Evolutionary conservation across 2,797 vertebrate species (phyloP).

Genomic region (Hydrocynus forskahlii): DNA sequence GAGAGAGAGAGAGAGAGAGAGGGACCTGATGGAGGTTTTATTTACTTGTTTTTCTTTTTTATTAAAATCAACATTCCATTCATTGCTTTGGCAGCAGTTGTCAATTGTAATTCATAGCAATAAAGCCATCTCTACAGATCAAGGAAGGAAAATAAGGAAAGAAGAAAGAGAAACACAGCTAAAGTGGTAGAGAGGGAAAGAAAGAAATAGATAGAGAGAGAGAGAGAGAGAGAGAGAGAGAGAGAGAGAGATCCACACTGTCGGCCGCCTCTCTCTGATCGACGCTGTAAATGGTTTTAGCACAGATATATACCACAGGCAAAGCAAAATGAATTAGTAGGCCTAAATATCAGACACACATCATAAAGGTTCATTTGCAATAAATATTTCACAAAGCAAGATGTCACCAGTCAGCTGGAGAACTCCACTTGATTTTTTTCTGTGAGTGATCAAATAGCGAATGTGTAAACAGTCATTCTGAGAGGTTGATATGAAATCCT

Average conservation of each 20-base stretch:
- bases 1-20: background rate
- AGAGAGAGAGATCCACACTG: background rate
- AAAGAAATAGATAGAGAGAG: background rate
- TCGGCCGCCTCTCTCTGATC: too few relatives aligned
- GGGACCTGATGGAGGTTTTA: background rate
- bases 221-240: background rate
- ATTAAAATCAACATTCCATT: background rate
- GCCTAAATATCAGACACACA: too few relatives aligned
- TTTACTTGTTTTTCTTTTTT: background rate
- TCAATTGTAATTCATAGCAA: background rate
- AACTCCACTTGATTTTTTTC: too few relatives aligned
- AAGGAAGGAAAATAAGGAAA: background rate
- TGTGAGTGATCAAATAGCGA: too few relatives aligned
- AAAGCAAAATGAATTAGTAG: too few relatives aligned
- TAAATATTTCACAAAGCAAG: too few relatives aligned
- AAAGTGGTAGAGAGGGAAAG: background rate
- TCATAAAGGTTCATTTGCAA: too few relatives aligned
- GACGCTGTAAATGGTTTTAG: too few relatives aligned
- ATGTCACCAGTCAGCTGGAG: too few relatives aligned
- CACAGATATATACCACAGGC: too few relatives aligned
- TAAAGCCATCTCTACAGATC: background rate
- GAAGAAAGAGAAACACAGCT: conserved; percentile 12
- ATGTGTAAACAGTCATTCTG: too few relatives aligned
- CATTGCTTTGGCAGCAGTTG: background rate
- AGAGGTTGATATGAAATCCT: too few relatives aligned